Base-by-base conservation (phyloP, 2,113 vertebrate species). In the Nettapus auritus region DNA sequence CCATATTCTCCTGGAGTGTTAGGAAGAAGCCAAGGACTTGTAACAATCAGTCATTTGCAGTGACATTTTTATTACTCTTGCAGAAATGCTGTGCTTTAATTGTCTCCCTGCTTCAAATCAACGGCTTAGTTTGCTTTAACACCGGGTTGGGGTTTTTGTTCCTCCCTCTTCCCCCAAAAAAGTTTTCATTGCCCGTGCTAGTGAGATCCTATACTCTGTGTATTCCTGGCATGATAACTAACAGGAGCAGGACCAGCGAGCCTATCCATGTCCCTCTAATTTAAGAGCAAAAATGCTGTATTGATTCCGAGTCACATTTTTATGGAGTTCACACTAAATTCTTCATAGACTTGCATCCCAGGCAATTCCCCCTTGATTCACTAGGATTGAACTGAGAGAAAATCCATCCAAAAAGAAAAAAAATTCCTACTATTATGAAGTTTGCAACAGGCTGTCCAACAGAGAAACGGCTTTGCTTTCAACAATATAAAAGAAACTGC, bases 41-140 rank as follows among this genome's bases (percentile, higher is more conserved):
- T 92, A 96, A 93, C 89, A 91, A 96, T 97, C 92, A 60, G 10
- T 97, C 95, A 97, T 80, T 91, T 84, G 68, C 87, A 48, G 89
- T 97, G 96, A 97, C 96, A 92, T 94, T 96, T 97, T 97, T 97
- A 96, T 97, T 95, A 94, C 92, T 90, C 82, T 96, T 88, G 93
- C 91, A 95, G 93, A 97, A 96, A 94, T 84, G 82, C 88, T 95
- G 68, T 86, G 78, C 93, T 94, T 97, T 97, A 97, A 97, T 97
- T 97, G 92, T 97, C 96, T 94, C 67, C 78, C 55, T 71, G 70
- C 86, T 95, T 96, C 94, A 96, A 93, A 94, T 95, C 94, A 96
- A 90, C 77, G 75, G 89, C 74, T 93, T 95, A 79, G 68, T 80
- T 90, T 88, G 74, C 85, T 94, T 90, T 83, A 79, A 46, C 75